phyloP scores from a whole-genome alignment of 2,113 vertebrate genomes.

The Suncus etruscus region DNA sequence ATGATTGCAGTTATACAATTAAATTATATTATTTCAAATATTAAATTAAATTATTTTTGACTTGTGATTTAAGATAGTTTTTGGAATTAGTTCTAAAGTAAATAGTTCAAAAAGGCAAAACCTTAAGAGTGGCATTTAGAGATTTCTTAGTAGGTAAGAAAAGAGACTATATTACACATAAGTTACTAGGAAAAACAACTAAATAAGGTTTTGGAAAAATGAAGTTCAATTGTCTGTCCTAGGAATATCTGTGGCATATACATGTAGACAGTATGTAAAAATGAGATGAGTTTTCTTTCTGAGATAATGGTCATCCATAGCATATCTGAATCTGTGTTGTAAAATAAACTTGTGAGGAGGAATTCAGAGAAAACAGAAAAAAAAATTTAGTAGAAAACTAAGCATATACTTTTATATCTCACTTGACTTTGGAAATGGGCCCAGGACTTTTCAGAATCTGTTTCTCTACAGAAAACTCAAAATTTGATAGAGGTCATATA shows the following conservation, averaged over 20 bases:
- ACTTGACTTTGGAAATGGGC: slow-evolving; percentile 14
- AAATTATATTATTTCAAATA: neutral
- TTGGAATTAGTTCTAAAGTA: neutral
- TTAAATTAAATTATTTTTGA: neutral
- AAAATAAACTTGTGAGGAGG: neutral
- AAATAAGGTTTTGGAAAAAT: neutral
- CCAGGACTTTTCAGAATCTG: slow-evolving; percentile 2
- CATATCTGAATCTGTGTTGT: neutral
- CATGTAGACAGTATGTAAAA: too few species aligned
- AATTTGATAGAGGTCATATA: neutral
- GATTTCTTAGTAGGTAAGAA: neutral
- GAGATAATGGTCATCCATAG: neutral
- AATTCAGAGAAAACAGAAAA: neutral
- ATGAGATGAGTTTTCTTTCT: neutral
- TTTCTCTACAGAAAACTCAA: neutral
- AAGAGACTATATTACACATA: neutral
- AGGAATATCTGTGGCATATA: accelerated
- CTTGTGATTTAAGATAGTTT: neutral
- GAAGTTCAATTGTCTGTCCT: neutral
- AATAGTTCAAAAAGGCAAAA: neutral
- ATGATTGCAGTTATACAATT: neutral
- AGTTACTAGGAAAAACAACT: neutral
- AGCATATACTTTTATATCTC: neutral
- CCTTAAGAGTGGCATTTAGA: neutral
- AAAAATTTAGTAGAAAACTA: neutral